phyloP scores from a whole-genome alignment of 2,888 invertebrate species.

The Incurvaria masculella region DNA sequence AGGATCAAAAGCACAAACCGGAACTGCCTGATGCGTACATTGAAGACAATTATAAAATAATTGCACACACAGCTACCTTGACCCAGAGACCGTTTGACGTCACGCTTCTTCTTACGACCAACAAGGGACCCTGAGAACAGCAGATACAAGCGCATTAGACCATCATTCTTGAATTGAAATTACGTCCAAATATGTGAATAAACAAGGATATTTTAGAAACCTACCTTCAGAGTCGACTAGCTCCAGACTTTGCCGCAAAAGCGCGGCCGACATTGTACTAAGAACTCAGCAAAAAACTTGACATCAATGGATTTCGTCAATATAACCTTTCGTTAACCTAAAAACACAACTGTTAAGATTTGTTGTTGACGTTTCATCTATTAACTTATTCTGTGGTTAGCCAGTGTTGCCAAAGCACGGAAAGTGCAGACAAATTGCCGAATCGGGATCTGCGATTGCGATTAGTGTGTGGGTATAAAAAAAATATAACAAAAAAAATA shows the following conservation, averaged over 20 bases:
- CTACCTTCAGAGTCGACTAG: constrained; percentile 50
- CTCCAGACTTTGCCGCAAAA: constrained; percentile 55
- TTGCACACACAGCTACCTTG: constrained; percentile 29
- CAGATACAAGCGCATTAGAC: no score
- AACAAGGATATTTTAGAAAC: not conserved
- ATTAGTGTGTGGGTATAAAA: no score
- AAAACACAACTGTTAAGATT: constrained; percentile 5
- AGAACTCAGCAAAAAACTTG: not conserved
- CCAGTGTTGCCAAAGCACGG: constrained; percentile 1
- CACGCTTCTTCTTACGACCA: constrained; percentile 30
- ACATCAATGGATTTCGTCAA: not conserved
- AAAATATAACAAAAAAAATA: no score
- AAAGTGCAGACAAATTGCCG: no score
- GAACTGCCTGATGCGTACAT: no score
- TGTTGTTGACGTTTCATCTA: constrained; percentile 3
- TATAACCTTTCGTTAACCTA: constrained; percentile 2
- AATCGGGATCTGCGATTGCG: no score
- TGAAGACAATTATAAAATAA: constrained; percentile 1
- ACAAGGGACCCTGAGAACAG: constrained; percentile 30
- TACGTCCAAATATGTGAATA: constrained; percentile 3
- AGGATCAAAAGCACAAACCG: no score
- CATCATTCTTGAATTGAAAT: constrained; percentile 4
- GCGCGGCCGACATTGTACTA: constrained; percentile 54
- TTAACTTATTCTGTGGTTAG: constrained; percentile 4
- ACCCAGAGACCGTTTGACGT: constrained; percentile 22